Conservation (phyloP, 2,888 invertebrate species). For the Marronus borbonicus region DNA sequence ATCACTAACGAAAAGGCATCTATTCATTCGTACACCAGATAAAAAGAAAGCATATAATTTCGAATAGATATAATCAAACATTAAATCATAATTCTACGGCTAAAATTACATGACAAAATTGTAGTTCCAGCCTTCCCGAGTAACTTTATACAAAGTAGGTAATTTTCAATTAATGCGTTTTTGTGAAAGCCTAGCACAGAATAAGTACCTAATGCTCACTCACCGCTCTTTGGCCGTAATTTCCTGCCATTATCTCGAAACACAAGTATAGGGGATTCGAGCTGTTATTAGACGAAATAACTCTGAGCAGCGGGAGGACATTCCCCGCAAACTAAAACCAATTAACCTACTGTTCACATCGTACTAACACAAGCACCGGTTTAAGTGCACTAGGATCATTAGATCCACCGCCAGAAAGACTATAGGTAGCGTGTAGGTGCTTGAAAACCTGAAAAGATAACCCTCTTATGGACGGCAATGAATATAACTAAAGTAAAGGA, state of each 20-base stretch:
- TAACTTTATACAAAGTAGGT: constrained; percentile 22
- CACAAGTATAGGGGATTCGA: constrained; percentile 34
- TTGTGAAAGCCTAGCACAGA: constrained; percentile 1
- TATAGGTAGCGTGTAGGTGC: not conserved
- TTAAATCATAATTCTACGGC: not conserved
- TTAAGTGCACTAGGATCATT: constrained; percentile 25
- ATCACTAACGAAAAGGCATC: too few species aligned
- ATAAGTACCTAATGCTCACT: constrained; percentile 25
- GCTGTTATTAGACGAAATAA: constrained; percentile 41
- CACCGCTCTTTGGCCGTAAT: constrained; percentile 26
- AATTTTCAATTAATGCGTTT: constrained; percentile 45
- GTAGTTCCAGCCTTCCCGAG: constrained; percentile 3
- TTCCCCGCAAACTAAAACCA: constrained; percentile 19
- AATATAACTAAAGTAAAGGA: not conserved
- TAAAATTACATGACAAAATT: not conserved
- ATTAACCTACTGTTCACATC: constrained; percentile 35
- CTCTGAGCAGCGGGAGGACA: constrained; percentile 16
- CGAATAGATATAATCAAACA: constrained; percentile 9
- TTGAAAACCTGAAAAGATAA: constrained; percentile 12
- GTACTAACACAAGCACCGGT: constrained; percentile 24
- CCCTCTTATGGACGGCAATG: not conserved
- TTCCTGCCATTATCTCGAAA: constrained; percentile 43
- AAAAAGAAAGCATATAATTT: not conserved
- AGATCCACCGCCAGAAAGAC: constrained; percentile 5
- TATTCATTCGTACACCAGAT: too few species aligned